Base-by-base conservation (phyloP, 1,140 invertebrate genomes). In the Hypothenemus hampei region DNA sequence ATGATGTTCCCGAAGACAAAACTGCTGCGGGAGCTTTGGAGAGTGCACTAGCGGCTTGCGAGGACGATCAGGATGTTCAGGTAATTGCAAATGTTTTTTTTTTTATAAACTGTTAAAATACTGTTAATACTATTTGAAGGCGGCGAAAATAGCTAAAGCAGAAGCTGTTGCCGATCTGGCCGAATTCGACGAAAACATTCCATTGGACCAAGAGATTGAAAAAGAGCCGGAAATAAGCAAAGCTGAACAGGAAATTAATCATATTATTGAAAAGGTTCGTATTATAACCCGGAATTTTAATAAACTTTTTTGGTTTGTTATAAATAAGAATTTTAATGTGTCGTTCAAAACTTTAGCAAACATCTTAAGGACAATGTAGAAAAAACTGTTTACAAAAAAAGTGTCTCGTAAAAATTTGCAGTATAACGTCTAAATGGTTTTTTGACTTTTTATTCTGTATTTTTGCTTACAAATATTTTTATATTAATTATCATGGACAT, bases 171-270 rank as follows among this genome's bases (percentile, higher is more conserved):
- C 91, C 10, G 94, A 97, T 70, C 75, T 97, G 52, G 93, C 91
- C 0, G 94, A 97, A 73, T 98, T 97, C 75, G 94, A 98, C 77
- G 95, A 98, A 75, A 91, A 85, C 66, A 91, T 96, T 75, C 92
- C 93, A n/a, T 78, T 94, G 37, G 86, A 88, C 33, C 55, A 57
- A 31, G 84, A 87, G 7, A 78, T 79, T 13, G 83, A 83, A 23
- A 75, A 45, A 33, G 60, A 72, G 46, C 73, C 73, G 23, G 77
- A 78, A 69, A 71, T 85, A 41, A 87, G 85, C 65, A 89, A 89
- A 71, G 88, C 87, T 6, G 89, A 93, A 74, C 76, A 83, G 60
- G 89, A 93, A 74, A 80, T 94, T 51, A 84, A 87, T 47, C 81
- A 84, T 72, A 71, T 94, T 8, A 82, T 92, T 57, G 82, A 88